Percentiles rank a stretch among this genome's conserved stretches.
Conservation (phyloP, 2,113 vertebrate genomes). For the Pithys albifrons region DNA sequence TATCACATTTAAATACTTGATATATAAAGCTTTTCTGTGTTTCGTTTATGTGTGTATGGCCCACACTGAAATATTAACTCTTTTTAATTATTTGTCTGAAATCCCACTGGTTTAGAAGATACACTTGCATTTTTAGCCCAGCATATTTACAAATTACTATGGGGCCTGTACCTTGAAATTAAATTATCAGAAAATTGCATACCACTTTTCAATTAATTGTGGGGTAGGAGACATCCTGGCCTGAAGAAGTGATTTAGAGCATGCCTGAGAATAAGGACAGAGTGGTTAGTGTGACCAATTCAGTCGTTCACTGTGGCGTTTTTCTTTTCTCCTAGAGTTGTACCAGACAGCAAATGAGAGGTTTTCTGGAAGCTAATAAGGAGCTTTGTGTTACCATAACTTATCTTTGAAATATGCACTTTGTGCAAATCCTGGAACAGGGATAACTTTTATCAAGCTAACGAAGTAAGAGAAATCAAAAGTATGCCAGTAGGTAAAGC, state of each 20-base stretch:
- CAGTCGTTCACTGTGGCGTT: not conserved
- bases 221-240: not conserved
- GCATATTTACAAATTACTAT: not conserved
- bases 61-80: not conserved
- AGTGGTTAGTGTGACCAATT: fast-evolving
- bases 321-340: not conserved
- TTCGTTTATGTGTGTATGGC: not conserved
- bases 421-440: not conserved
- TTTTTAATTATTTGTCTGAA: not conserved
- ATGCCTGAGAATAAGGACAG: not conserved
- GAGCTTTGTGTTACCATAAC: not conserved
- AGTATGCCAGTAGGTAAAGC: not conserved
- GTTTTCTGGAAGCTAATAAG: not conserved
- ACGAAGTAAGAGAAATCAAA: not conserved
- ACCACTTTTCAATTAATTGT: not conserved
- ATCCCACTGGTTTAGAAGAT: not conserved
- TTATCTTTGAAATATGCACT: not conserved
- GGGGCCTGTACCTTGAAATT: not conserved
- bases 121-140: not conserved
- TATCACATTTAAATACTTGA: not conserved
- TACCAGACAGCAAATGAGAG: not conserved
- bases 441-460: not conserved
- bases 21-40: not conserved
- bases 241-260: not conserved
- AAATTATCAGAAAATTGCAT: not conserved